Base-by-base conservation (phyloP, 2,888 invertebrate species). In the Temnothorax unifasciatus region DNA sequence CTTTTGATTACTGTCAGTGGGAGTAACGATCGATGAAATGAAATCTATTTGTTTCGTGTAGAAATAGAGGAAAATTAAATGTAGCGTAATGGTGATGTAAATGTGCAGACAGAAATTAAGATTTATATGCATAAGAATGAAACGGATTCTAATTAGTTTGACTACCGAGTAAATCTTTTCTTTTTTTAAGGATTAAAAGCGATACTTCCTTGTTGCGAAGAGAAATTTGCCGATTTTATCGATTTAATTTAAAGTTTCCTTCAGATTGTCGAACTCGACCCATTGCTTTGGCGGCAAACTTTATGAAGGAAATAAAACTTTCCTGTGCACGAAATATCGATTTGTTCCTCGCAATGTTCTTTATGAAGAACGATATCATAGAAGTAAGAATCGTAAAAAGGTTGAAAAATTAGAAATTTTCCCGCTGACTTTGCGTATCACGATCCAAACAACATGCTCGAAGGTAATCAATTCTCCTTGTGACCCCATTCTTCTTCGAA, bases 171-270 rank as follows among this genome's bases (percentile, higher is more conserved):
- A 76, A 63, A 29, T 52, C 13, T 73, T 66, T 57, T 57, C 47
- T 34, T 52, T 57, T 64, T 57, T 69, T 59, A n/a, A 57, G n/a
- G 18, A 2, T 18, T 11, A 47, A 75, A 47, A 18, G 29, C 18
- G n/a, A 1, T 21, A 50, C 21, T 57, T 50, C 11, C 74, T 41
- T 29, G 68, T 73, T 76, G 66, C 29, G 34, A 21, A 41, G 54
- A 47, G 54, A 83, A 83, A 76, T 68, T 69, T 81, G 59, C 21
- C 54, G 61, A 79, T 66, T 9, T 69, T 75, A 84, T 71, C 86
- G 83, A 86, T 86, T 83, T 86, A 86, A 86, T 86, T 86, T 84
- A 86, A 86, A 86, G 79, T 86, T 86, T 57, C 15, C 75, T 50
- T 75, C 59, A 69, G 71, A 54, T 83, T 69, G 64, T 61, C 81